These are phyloP conservation scores for Sphenopsis melanotis DNA, from an alignment of 2,797 vertebrate species.

Conservation along the genomic window DNA sequence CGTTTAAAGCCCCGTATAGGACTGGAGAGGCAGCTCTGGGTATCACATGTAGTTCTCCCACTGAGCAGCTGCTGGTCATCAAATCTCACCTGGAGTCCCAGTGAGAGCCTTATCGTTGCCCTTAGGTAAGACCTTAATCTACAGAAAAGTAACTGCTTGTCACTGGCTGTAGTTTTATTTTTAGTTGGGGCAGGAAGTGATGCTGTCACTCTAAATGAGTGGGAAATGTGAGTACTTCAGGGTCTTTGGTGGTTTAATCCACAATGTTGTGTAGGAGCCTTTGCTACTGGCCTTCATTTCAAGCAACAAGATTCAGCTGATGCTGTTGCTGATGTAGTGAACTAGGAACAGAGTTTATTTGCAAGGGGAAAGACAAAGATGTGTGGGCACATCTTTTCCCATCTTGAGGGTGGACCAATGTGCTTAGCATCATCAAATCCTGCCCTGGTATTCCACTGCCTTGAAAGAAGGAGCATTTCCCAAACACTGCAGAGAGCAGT, in stretches of 20 bases:
- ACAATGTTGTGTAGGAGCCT: fast-evolving
- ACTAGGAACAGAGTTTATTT: background rate
- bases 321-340: background rate
- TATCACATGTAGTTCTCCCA: background rate
- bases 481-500: background rate
- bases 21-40: background rate
- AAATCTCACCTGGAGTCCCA: background rate
- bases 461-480: background rate
- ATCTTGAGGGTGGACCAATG: background rate
- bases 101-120: background rate
- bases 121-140: background rate
- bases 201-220: background rate
- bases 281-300: background rate
- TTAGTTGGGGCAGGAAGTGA: background rate
- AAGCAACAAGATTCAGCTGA: background rate
- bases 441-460: background rate
- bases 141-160: background rate
- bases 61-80: background rate
- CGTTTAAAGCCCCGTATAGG: background rate
- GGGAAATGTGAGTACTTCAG: background rate
- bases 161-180: background rate
- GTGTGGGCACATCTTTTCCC: background rate
- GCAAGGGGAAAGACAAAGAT: background rate
- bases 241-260: background rate
- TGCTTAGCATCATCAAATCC: background rate